These are phyloP conservation scores for Pholis gunnellus DNA, from an alignment of 2,113 vertebrate species.

Conservation along the genomic window DNA sequence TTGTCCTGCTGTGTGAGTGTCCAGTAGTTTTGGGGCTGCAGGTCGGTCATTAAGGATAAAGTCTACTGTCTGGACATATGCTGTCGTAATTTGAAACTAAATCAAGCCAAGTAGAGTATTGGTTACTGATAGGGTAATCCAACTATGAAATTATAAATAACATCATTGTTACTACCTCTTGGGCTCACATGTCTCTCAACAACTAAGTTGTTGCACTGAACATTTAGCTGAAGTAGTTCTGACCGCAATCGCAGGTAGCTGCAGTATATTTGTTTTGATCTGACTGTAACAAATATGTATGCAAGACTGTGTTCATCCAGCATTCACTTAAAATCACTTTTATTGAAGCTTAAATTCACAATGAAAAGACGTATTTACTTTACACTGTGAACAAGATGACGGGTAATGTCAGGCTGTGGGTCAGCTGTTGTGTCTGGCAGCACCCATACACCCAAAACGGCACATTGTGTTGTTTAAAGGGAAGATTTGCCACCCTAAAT, in stretches of 20 bases:
- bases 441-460: conserved; percentile 33
- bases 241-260: neutral
- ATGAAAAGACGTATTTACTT: neutral
- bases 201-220: neutral
- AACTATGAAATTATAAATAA: neutral
- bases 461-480: conserved; percentile 7
- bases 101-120: neutral
- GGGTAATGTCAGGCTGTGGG: neutral
- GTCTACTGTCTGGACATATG: conserved; percentile 6
- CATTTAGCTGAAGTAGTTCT: neutral
- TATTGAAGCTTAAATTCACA: neutral
- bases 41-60: neutral
- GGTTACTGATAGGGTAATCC: neutral
- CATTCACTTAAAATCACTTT: neutral
- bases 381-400: neutral
- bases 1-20: neutral
- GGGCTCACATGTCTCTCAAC: neutral
- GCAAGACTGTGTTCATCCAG: neutral
- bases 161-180: neutral
- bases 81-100: neutral
- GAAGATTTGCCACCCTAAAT: neutral
- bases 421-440: conserved; percentile 14
- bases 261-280: neutral
- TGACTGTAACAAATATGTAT: neutral
- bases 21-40: neutral